These are phyloP conservation scores for Nymphicus hollandicus DNA, from an alignment of 2,113 vertebrate genomes.

Conservation along the genomic window DNA sequence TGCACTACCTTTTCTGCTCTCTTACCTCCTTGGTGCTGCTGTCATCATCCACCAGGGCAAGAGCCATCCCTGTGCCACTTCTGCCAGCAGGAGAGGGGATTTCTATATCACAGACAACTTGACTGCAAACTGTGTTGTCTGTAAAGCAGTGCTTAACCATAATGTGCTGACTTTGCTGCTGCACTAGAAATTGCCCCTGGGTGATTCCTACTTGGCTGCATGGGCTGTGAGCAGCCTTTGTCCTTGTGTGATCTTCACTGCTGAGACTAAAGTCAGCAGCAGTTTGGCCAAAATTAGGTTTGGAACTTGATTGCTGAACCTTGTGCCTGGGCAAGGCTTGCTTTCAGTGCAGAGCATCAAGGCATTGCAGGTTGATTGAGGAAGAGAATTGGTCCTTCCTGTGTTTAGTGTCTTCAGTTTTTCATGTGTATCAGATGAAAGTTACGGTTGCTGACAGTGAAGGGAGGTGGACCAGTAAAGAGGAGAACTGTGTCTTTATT, in stretches of 20 bases:
- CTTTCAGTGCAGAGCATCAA: not conserved
- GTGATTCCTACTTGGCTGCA: not conserved
- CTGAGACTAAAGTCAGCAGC: not conserved
- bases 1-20: not conserved
- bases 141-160: not conserved
- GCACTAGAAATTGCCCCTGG: not conserved
- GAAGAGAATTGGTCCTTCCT: not conserved
- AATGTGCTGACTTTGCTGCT: not conserved
- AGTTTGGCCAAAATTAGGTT: not conserved
- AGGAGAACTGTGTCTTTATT: not conserved
- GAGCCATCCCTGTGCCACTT: not conserved
- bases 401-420: not conserved
- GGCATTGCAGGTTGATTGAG: not conserved
- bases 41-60: not conserved
- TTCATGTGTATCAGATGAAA: not conserved
- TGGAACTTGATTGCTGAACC: not conserved
- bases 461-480: not conserved
- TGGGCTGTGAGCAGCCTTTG: not conserved
- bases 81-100: not conserved
- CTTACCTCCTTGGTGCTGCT: not conserved
- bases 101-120: not conserved
- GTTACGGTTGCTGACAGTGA: not conserved
- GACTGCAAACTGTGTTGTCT: too few relatives aligned
- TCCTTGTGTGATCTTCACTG: not conserved
- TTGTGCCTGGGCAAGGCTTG: not conserved